A percentile compares a stretch with the other conserved stretches of the same genome.
Conservation (phyloP, 2,113 vertebrate genomes). For the Indicator maculatus region DNA sequence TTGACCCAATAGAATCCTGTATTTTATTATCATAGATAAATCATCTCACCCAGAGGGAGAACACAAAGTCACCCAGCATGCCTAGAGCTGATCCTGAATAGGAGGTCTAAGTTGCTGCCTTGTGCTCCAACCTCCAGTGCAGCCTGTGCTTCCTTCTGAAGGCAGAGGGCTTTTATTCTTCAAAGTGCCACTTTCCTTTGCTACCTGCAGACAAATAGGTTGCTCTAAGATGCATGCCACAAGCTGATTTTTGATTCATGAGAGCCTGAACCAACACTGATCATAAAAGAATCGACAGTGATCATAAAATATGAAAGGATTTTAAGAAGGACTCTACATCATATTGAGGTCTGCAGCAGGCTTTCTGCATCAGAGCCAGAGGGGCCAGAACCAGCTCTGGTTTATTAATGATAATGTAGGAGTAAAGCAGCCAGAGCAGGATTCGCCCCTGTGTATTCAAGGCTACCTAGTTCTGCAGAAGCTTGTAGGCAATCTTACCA, state of each 20-base stretch:
- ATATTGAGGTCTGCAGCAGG: not conserved
- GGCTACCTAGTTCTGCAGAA: not conserved
- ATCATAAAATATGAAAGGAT: slow-evolving; percentile 59
- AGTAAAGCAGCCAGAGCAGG: not conserved
- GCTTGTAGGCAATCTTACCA: slow-evolving; percentile 15
- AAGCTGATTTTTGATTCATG: slow-evolving; percentile 61
- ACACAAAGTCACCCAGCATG: slow-evolving; percentile 38
- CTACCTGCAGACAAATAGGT: slow-evolving; percentile 60
- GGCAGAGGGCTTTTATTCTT: slow-evolving; percentile 48
- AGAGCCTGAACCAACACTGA: slow-evolving; percentile 38
- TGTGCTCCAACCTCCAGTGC: not conserved
- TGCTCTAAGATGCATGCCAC: not conserved
- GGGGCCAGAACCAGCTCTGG: not conserved
- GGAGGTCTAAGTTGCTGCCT: not conserved
- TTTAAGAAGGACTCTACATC: slow-evolving; percentile 39
- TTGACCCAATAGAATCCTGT: slow-evolving; percentile 9
- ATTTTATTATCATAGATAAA: slow-evolving; percentile 38
- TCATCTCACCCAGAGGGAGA: slow-evolving; percentile 42
- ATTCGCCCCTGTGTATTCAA: not conserved
- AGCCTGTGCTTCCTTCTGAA: not conserved
- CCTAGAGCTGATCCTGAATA: slow-evolving; percentile 24
- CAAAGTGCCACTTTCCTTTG: slow-evolving; percentile 53
- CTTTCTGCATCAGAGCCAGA: not conserved
- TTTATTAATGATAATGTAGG: not conserved
- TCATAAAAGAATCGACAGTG: slow-evolving; percentile 38